Percentiles rank a stretch among this genome's conserved stretches.
phyloP scores from a whole-genome alignment of 2,888 invertebrate genomes.

The Girardia tigrina region DNA sequence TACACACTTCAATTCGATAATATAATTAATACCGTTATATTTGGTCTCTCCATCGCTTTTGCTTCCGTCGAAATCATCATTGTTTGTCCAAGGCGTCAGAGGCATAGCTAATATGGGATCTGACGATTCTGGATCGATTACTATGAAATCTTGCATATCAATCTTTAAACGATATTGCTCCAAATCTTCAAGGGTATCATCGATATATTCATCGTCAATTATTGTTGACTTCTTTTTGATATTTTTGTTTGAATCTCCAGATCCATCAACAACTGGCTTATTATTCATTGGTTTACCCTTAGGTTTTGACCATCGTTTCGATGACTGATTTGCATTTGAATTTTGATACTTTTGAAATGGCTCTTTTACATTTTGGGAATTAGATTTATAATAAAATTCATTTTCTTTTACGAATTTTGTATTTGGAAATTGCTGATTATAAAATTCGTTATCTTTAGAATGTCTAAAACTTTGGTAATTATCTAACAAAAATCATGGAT shows the following conservation, averaged over 20 bases:
- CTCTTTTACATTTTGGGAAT: no score
- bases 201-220: slow-evolving; percentile 32
- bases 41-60: neutral
- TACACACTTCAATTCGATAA: no score
- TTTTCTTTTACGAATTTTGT: no score
- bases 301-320: neutral
- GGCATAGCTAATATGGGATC: slow-evolving; percentile 28
- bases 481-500: neutral
- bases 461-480: neutral
- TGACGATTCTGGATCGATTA: slow-evolving; percentile 24
- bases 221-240: neutral
- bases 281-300: neutral
- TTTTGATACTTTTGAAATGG: no score
- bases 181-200: slow-evolving; percentile 31
- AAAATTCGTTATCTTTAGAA: neutral
- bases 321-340: neutral
- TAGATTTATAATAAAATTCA: no score
- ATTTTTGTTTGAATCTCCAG: neutral
- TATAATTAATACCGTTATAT: neutral
- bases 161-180: slow-evolving; percentile 31
- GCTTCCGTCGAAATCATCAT: neutral
- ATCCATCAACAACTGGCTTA: neutral
- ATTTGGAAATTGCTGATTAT: no score
- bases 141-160: slow-evolving; percentile 28
- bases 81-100: neutral